These are phyloP conservation scores for Microctenopoma lineatum DNA, from an alignment of 2,797 vertebrate genomes.

Conservation along the genomic window DNA sequence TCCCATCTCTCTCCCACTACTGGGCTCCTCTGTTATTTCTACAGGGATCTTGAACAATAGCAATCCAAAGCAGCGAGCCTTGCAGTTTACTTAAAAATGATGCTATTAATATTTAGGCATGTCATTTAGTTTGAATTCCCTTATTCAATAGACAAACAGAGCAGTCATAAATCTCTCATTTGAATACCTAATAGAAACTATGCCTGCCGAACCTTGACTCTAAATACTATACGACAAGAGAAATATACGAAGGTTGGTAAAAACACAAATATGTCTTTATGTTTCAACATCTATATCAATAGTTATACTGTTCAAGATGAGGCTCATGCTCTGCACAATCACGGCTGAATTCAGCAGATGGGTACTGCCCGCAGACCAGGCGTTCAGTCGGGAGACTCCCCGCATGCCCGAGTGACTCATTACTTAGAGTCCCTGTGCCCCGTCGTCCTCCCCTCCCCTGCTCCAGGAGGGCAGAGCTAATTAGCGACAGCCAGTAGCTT, in stretches of 20 bases:
- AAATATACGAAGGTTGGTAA: slow-evolving; percentile 16
- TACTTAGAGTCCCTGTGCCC: slow-evolving; percentile 60
- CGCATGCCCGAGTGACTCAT: slow-evolving; percentile 61
- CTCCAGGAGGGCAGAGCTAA: slow-evolving; percentile 64
- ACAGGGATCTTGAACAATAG: slow-evolving; percentile 58
- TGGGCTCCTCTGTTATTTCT: slow-evolving; percentile 58
- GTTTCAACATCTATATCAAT: slow-evolving; percentile 14
- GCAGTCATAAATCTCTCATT: slow-evolving; percentile 58
- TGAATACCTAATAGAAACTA: slow-evolving; percentile 50
- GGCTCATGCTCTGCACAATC: slow-evolving; percentile 19
- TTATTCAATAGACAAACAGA: slow-evolving; percentile 60
- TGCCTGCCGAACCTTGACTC: slow-evolving; percentile 22
- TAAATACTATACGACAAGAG: slow-evolving; percentile 8
- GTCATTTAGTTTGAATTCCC: slow-evolving; percentile 65
- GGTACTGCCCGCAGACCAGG: slow-evolving; percentile 57
- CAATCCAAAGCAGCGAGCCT: slow-evolving; percentile 54
- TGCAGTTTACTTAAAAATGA: slow-evolving; percentile 67
- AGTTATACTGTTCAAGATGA: slow-evolving; percentile 7
- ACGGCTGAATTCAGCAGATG: slow-evolving; percentile 62
- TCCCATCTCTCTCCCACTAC: slow-evolving; percentile 59
- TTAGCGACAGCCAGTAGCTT: slow-evolving; percentile 67
- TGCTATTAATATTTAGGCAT: slow-evolving; percentile 66
- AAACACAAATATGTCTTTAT: slow-evolving; percentile 6
- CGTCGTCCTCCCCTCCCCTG: slow-evolving; percentile 22
- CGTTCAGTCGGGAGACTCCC: slow-evolving; percentile 56